These are phyloP conservation scores for Ictalurus punctatus DNA, from an alignment of 2,113 vertebrate species.

Conservation along the genomic window DNA sequence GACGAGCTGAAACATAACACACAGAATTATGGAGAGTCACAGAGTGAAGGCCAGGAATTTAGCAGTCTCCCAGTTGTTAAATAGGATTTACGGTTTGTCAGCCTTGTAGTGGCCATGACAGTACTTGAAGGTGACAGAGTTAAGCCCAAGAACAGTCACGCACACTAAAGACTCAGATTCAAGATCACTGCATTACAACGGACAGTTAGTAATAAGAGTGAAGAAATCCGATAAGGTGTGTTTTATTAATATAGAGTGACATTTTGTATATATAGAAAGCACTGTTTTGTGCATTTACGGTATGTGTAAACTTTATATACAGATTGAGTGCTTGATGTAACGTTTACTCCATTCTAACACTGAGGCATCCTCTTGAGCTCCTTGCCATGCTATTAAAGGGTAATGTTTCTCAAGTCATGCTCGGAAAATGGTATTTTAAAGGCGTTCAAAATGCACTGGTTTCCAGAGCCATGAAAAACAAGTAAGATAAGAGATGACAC, in stretches of 20 bases:
- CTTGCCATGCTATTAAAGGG: background rate
- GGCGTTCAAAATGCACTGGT: background rate
- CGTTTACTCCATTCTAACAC: slow-evolving; percentile 4
- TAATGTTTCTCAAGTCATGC: background rate
- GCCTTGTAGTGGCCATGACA: slow-evolving; percentile 17
- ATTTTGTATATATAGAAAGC: background rate
- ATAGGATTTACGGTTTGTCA: slow-evolving; percentile 41
- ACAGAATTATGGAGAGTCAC: slow-evolving; percentile 15
- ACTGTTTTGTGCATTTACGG: background rate
- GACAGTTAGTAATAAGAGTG: background rate
- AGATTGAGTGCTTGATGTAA: background rate
- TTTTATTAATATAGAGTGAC: slow-evolving; percentile 15
- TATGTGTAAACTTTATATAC: background rate
- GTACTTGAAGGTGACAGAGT: background rate
- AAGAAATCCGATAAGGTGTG: background rate
- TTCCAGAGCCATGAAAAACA: slow-evolving; percentile 19
- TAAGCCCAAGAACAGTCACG: background rate
- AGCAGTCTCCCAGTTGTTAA: slow-evolving; percentile 35
- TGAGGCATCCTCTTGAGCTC: background rate
- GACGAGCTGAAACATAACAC: slow-evolving; percentile 12
- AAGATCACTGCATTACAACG: background rate
- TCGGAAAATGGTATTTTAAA: slow-evolving; percentile 3
- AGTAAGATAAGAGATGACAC: slow-evolving; percentile 7
- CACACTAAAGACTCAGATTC: background rate
- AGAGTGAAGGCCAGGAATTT: slow-evolving; percentile 51